Conservation (phyloP, 1,140 invertebrate genomes). For the Ceratina japonica region DNA sequence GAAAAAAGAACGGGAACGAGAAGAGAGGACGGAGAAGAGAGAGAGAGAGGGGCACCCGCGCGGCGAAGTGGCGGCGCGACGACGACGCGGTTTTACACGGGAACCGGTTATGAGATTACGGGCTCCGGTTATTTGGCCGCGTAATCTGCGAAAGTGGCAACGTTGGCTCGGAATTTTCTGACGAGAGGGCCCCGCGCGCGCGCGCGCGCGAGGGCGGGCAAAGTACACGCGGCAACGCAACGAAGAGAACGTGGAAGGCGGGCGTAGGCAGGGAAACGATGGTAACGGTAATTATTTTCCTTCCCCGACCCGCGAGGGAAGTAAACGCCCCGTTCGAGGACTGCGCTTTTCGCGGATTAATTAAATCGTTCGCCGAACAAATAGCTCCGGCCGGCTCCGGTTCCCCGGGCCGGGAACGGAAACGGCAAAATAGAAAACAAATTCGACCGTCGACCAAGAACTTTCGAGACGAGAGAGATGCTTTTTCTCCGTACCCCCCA, state of each 20-base stretch:
- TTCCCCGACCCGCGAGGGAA: constrained; percentile 53
- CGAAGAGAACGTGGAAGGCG: constrained; percentile 26
- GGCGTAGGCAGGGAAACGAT: constrained; percentile 49
- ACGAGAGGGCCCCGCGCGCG: background rate
- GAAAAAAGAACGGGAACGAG: background rate
- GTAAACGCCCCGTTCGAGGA: constrained; percentile 51
- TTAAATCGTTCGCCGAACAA: constrained; percentile 70
- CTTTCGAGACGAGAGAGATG: constrained; percentile 18
- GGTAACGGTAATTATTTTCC: constrained; percentile 70
- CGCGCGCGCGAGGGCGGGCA: background rate
- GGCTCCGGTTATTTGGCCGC: constrained; percentile 40
- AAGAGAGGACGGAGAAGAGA: background rate
- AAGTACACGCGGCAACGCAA: constrained; percentile 6
- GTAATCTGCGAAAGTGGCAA: constrained; percentile 52
- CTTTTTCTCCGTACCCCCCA: background rate
- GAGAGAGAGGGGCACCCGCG: too few relatives aligned
- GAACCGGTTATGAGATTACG: constrained; percentile 31
- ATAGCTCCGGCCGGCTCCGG: constrained; percentile 39
- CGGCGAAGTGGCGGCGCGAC: background rate
- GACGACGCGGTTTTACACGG: background rate
- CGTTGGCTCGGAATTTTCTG: constrained; percentile 48
- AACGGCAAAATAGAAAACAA: constrained; percentile 36
- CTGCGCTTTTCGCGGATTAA: constrained; percentile 70
- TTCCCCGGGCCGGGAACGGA: constrained; percentile 13
- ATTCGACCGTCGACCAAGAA: constrained; percentile 31